phyloP scores from a whole-genome alignment of 2,888 invertebrate species.

The Lepidocyrtoides sp. region DNA sequence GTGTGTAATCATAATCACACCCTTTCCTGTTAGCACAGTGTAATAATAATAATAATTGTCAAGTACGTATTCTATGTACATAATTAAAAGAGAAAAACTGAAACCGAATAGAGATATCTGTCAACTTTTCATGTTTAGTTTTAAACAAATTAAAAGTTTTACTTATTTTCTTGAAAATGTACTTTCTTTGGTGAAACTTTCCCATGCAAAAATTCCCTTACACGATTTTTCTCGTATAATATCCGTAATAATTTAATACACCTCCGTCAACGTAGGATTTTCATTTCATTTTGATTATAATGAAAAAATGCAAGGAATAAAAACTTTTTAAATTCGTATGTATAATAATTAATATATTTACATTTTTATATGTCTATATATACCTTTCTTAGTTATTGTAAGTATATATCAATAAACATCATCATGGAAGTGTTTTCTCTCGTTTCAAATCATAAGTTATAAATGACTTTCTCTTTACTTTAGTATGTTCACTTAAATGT shows the following conservation, averaged over 20 bases:
- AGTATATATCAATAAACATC: constrained; percentile 12
- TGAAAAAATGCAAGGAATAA: constrained; percentile 39
- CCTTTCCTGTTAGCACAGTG: too few species aligned
- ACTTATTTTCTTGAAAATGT: not conserved
- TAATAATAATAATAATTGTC: too few species aligned
- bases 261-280: not conserved
- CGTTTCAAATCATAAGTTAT: constrained; percentile 9
- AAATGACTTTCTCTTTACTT: constrained; percentile 30
- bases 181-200: not conserved
- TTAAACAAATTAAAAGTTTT: constrained; percentile 23
- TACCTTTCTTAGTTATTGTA: constrained; percentile 29
- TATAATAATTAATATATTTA: constrained; percentile 1
- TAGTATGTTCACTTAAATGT: not conserved
- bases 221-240: constrained; percentile 22
- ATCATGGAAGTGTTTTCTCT: constrained; percentile 31
- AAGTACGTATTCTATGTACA: not conserved
- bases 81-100: not conserved
- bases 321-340: constrained; percentile 18
- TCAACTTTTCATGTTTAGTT: not conserved
- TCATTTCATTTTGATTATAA: constrained; percentile 20
- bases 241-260: constrained; percentile 13
- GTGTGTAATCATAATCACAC: not conserved
- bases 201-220: constrained; percentile 22
- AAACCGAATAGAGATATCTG: not conserved
- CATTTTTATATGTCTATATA: constrained; percentile 15